phyloP scores from a whole-genome alignment of 2,797 vertebrate species.

The Macroramphosus scolopax region DNA sequence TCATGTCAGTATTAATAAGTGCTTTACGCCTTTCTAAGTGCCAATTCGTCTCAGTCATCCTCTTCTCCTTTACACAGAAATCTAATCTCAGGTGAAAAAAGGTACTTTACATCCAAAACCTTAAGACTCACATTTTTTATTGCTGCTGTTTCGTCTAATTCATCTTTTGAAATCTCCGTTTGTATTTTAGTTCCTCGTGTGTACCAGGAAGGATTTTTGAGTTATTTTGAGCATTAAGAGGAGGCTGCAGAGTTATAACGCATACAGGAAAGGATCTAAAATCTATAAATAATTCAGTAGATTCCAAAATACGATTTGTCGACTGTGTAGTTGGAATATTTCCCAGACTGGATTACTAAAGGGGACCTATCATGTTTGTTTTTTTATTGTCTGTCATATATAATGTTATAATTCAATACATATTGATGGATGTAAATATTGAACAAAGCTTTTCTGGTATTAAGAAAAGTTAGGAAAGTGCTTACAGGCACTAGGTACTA shows the following conservation, averaged over 20 bases:
- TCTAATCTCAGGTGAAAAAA: conserved; percentile 68
- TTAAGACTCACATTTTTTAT: conserved; percentile 25
- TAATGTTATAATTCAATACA: too few relatives aligned
- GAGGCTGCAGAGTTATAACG: conserved; percentile 8
- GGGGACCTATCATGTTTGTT: too few relatives aligned
- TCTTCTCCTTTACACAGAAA: conserved; percentile 42
- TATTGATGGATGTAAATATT: too few relatives aligned
- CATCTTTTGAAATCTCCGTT: conserved; percentile 20
- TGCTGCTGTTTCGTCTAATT: conserved; percentile 24
- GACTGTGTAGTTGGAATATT: not conserved
- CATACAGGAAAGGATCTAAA: conserved; percentile 22
- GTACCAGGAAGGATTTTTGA: conserved; percentile 14
- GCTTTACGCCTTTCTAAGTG: conserved; percentile 49
- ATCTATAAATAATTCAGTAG: conserved; percentile 36
- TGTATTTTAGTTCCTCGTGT: conserved; percentile 13
- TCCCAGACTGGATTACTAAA: conserved; percentile 4
- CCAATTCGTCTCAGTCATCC: conserved; percentile 33
- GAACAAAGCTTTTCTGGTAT: too few relatives aligned
- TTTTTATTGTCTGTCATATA: too few relatives aligned
- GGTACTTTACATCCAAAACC: conserved; percentile 43
- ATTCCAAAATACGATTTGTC: conserved; percentile 24
- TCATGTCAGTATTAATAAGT: conserved; percentile 31
- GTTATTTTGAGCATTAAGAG: conserved; percentile 27
- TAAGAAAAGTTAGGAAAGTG: not conserved
- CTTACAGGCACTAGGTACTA: too few relatives aligned